phyloP scores from a whole-genome alignment of 2,888 invertebrate genomes.

The Chydorus sphaericus region DNA sequence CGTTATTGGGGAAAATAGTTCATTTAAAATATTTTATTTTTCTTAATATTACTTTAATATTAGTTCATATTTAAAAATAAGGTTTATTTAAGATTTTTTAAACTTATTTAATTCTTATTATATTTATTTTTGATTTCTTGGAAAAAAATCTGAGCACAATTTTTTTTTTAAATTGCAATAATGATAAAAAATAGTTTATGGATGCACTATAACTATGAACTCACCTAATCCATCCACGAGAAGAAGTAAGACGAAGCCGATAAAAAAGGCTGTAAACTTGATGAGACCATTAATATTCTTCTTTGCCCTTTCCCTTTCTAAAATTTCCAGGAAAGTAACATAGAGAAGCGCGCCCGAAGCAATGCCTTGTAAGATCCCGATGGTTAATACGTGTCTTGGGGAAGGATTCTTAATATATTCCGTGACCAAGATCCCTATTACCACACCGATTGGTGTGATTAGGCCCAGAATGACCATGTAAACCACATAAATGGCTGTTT shows the following conservation, averaged over 20 bases:
- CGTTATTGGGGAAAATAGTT: no score
- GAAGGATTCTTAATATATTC: conserved; percentile 28
- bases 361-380: conserved; percentile 24
- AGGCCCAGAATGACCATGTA: conserved; percentile 34
- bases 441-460: conserved; percentile 36
- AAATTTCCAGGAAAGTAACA: conserved; percentile 38
- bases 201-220: no score
- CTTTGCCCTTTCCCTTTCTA: conserved; percentile 31
- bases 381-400: conserved; percentile 29
- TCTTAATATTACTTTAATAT: no score
- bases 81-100: no score
- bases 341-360: conserved; percentile 34
- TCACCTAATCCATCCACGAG: conserved; percentile 4
- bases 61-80: no score
- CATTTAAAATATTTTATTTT: no score
- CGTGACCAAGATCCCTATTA: conserved; percentile 33
- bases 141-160: no score
- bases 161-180: no score
- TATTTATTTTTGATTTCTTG: no score
- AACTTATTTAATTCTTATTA: no score
- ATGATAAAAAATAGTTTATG: no score
- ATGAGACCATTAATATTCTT: conserved; percentile 14
- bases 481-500: conserved; percentile 28
- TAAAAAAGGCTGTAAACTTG: conserved; percentile 10
- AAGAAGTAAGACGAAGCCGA: conserved; percentile 15